phyloP scores from a whole-genome alignment of 2,113 vertebrate species.

The Dissostichus mawsoni region DNA sequence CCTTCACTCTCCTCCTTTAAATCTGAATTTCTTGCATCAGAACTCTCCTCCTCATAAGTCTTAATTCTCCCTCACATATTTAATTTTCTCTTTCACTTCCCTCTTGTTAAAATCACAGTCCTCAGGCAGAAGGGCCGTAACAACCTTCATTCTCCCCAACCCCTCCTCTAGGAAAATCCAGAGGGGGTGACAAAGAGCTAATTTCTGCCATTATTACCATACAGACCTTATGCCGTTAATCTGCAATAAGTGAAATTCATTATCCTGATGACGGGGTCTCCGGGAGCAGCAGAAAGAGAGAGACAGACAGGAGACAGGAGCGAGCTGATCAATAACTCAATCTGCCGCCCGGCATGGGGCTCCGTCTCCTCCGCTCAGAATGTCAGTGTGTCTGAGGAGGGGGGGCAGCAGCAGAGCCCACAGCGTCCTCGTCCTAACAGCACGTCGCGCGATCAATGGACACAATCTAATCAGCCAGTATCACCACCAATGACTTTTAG shows the following conservation, averaged over 20 bases:
- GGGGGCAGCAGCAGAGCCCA: constrained; percentile 61
- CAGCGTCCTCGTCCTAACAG: constrained; percentile 65
- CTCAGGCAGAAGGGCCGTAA: constrained; percentile 43
- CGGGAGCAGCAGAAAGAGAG: constrained; percentile 59
- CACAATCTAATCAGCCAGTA: constrained; percentile 82
- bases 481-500: constrained; percentile 80
- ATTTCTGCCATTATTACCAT: constrained; percentile 79
- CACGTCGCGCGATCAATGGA: constrained; percentile 78
- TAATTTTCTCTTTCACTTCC: constrained; percentile 49
- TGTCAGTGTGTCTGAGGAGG: constrained; percentile 67
- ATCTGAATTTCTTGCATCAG: constrained; percentile 60
- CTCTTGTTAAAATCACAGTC: constrained; percentile 60
- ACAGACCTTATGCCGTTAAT: constrained; percentile 78
- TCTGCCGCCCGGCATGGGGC: constrained; percentile 78
- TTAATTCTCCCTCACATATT: constrained; percentile 60
- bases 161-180: constrained; percentile 61
- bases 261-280: constrained; percentile 78
- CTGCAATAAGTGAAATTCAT: constrained; percentile 83
- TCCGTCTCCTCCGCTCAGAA: constrained; percentile 73
- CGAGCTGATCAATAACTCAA: constrained; percentile 82
- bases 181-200: constrained; percentile 79
- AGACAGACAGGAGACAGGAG: constrained; percentile 65
- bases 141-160: constrained; percentile 51
- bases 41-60: constrained; percentile 44
- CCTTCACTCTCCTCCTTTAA: constrained; percentile 66